phyloP scores from a whole-genome alignment of 2,797 vertebrate genomes.

The Sarcophilus harrisii region DNA sequence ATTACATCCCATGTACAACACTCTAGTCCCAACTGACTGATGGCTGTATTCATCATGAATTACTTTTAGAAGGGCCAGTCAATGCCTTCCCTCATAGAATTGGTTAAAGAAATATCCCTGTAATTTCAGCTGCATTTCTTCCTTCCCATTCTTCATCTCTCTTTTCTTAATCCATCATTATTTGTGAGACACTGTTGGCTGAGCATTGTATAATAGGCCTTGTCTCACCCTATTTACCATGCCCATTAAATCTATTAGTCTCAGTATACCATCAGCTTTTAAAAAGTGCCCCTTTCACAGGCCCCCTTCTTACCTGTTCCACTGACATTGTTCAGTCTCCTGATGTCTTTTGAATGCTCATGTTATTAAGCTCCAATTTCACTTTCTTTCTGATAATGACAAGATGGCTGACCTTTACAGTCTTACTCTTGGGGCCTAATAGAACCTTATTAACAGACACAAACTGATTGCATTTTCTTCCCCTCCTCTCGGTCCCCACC shows the following conservation, averaged over 20 bases:
- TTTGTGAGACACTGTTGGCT: constrained; percentile 66
- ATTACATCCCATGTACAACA: constrained; percentile 38
- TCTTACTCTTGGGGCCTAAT: constrained; percentile 70
- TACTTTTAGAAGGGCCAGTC: constrained; percentile 59
- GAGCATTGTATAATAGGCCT: constrained; percentile 53
- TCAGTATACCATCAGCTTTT: constrained; percentile 75
- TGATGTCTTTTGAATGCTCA: constrained; percentile 69
- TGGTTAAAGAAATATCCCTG: constrained; percentile 59
- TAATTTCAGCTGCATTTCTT: constrained; percentile 55
- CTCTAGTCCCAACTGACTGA: constrained; percentile 37
- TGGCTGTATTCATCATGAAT: constrained; percentile 65
- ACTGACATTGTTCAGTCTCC: constrained; percentile 66
- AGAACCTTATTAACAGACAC: constrained; percentile 62
- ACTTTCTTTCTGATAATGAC: constrained; percentile 76
- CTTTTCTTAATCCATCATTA: constrained; percentile 58
- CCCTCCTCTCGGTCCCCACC: constrained; percentile 30
- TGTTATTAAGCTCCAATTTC: constrained; percentile 75
- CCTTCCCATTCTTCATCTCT: constrained; percentile 49
- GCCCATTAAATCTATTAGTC: constrained; percentile 79
- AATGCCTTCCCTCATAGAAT: constrained; percentile 51
- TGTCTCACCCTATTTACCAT: constrained; percentile 72
- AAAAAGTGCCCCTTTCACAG: constrained; percentile 67
- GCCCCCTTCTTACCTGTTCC: constrained; percentile 71
- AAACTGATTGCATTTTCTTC: constrained; percentile 64
- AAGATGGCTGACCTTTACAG: constrained; percentile 75